phyloP scores from a whole-genome alignment of 2,888 invertebrate genomes.

The Ichneumon xanthorius region DNA sequence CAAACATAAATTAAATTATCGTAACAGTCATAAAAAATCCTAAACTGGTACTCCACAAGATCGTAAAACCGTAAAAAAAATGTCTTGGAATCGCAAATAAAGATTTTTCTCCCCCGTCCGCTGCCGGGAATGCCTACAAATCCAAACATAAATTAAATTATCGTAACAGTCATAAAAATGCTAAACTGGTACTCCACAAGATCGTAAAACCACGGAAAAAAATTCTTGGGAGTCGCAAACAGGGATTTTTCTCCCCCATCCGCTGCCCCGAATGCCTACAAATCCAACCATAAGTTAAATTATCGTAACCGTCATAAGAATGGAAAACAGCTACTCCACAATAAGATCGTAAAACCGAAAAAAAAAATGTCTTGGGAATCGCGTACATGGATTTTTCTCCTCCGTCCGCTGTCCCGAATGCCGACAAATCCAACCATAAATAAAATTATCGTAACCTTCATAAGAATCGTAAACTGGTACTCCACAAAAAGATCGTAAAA shows the following conservation, averaged over 20 bases:
- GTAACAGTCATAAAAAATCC: too few relatives aligned
- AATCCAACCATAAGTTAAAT: neutral
- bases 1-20: too few relatives aligned
- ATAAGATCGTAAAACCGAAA: neutral
- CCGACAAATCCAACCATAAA: neutral
- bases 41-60: too few relatives aligned
- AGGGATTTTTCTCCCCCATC: neutral
- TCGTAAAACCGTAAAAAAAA: too few relatives aligned
- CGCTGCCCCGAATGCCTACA: neutral
- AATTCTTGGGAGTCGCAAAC: constrained; percentile 11
- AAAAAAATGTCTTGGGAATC: neutral
- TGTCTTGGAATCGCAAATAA: too few relatives aligned
- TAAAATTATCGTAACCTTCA: neutral
- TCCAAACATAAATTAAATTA: neutral
- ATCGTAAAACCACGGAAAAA: neutral
- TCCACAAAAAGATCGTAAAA: neutral
- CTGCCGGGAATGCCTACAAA: neutral
- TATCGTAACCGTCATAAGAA: neutral
- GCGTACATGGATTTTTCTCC: neutral
- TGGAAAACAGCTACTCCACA: neutral
- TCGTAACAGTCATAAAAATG: neutral
- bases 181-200: neutral
- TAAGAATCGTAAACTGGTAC: constrained; percentile 2
- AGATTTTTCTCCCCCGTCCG: neutral
- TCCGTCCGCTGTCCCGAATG: neutral